Evolutionary conservation across 2,797 vertebrate genomes (phyloP).

Genomic region (Ctenopoma kingsleyae): DNA sequence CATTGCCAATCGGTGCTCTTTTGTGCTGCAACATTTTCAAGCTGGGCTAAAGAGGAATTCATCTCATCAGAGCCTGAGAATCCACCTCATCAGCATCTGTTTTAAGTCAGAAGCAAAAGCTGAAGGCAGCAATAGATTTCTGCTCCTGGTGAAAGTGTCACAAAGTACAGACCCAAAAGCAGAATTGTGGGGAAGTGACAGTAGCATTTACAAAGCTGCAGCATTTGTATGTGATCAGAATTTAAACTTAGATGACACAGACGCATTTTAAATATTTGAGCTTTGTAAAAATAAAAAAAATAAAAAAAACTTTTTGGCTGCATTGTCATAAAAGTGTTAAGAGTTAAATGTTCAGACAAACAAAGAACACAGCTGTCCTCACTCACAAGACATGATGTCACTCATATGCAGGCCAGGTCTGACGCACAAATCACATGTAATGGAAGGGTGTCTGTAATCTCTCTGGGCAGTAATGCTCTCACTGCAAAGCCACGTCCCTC

Average conservation of each 20-base stretch:
- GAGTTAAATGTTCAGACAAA: conserved; percentile 6
- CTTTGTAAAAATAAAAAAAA: conserved; percentile 1
- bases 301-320: not conserved
- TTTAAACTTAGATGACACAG: conserved; percentile 1
- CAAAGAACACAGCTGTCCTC: conserved; percentile 48
- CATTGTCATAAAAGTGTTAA: not conserved
- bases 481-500: conserved; percentile 32
- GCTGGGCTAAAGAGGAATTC: conserved; percentile 28
- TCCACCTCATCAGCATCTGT: conserved; percentile 53
- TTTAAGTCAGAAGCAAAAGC: conserved; percentile 43
- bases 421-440: conserved; percentile 68
- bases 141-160: conserved; percentile 25
- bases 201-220: conserved; percentile 19
- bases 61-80: conserved; percentile 39
- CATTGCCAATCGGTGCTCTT: conserved; percentile 37
- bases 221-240: conserved; percentile 4
- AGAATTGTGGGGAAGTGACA: conserved; percentile 11
- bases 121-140: conserved; percentile 15
- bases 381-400: conserved; percentile 64
- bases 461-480: conserved; percentile 38
- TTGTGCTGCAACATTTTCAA: conserved; percentile 38
- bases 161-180: conserved; percentile 33
- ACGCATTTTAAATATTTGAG: not conserved
- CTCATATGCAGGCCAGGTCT: conserved; percentile 37
- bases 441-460: conserved; percentile 43